Evolutionary conservation across 2,113 vertebrate species (phyloP).

Genomic region (Stomatorhinus ivindoensis): DNA sequence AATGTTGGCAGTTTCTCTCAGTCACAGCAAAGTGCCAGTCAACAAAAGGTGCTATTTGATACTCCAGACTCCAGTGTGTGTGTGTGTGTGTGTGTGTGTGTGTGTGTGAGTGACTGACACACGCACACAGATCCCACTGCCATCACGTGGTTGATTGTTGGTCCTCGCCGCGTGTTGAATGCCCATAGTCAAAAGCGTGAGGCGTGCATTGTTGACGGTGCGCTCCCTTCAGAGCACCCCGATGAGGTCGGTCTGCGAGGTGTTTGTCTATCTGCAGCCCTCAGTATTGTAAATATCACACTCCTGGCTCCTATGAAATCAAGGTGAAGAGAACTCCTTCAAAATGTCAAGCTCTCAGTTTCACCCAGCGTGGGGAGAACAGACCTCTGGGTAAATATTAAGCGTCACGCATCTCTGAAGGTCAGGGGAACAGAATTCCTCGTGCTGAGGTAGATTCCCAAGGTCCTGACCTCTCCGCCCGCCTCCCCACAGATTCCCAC

Average conservation of each 20-base stretch:
- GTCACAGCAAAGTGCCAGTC: neutral
- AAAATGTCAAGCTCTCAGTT: neutral
- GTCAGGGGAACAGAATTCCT: neutral
- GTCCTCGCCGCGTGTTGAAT: neutral
- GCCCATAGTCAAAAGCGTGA: neutral
- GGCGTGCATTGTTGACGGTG: neutral
- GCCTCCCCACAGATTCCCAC: neutral
- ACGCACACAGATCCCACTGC: neutral
- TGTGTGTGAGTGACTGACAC: neutral
- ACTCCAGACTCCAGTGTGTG: neutral
- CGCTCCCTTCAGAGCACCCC: neutral
- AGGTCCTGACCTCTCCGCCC: neutral
- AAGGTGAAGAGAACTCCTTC: neutral
- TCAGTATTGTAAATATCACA: neutral
- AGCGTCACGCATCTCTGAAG: neutral
- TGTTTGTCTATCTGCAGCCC: neutral
- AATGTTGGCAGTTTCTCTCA: conserved; percentile 5
- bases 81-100: neutral
- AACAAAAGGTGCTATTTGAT: neutral
- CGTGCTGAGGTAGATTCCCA: neutral
- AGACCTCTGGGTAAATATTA: neutral
- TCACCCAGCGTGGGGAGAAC: neutral
- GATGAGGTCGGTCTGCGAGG: neutral
- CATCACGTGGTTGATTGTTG: neutral
- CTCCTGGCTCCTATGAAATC: neutral